Evolutionary conservation across 2,113 vertebrate genomes (phyloP).

Genomic region (Nansenia antarctica): DNA sequence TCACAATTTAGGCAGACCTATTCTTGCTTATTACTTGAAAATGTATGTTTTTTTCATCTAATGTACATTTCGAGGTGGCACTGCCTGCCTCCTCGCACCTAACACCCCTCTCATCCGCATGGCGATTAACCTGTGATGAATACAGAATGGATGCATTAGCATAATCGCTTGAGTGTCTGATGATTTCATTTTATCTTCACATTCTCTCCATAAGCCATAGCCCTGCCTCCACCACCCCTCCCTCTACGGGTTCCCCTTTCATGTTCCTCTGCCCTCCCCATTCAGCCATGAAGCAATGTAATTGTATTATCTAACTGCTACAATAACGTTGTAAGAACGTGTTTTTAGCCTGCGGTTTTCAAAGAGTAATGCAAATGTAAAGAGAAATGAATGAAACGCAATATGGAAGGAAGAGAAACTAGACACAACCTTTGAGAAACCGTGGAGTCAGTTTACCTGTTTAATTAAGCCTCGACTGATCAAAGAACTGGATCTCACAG

Average conservation of each 20-base stretch:
- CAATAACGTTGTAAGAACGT: conserved; percentile 39
- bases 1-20: no score
- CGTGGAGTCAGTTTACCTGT: conserved; percentile 12
- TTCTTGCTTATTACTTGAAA: no score
- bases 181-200: conserved; percentile 69
- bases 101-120: conserved; percentile 18
- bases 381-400: conserved; percentile 27
- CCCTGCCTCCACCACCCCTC: conserved; percentile 23
- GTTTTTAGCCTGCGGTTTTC: conserved; percentile 61
- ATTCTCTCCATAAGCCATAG: conserved; percentile 60
- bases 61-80: no score
- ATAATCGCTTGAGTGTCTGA: conserved; percentile 68
- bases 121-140: conserved; percentile 62
- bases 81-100: conserved; percentile 1
- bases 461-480: neutral
- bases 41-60: no score
- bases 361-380: conserved; percentile 33
- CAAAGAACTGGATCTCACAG: neutral
- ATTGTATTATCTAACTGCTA: conserved; percentile 65
- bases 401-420: conserved; percentile 44
- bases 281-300: conserved; percentile 52
- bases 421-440: conserved; percentile 7
- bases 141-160: conserved; percentile 63
- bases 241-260: conserved; percentile 46
- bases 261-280: conserved; percentile 59